Base-by-base conservation (phyloP, 2,113 vertebrate species). In the Pygoscelis antarcticus region DNA sequence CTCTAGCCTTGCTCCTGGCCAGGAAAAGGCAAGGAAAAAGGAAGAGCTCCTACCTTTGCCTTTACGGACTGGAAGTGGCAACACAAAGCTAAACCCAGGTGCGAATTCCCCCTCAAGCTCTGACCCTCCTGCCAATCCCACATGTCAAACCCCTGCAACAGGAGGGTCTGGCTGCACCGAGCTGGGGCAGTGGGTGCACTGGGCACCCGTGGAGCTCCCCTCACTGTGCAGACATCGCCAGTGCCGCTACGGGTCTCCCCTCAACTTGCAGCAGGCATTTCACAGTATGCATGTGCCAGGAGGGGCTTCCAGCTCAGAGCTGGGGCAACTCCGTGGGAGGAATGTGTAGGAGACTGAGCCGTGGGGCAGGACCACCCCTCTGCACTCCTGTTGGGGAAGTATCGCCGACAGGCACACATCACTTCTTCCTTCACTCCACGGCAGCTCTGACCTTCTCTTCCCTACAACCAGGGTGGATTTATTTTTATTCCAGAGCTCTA, bases 211-310 rank as follows among this genome's bases (percentile, higher is more conserved):
- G 29, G 38, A 64, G 42, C 42, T 78, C 36, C 42, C 36, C n/a
- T 44, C 16, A 6, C 44, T 10, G 30, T 15, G 36, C 46, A 52
- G 75, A 18, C 60, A 22, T 29, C 0, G 1, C 22, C 5, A 1
- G 44, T 8, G 8, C 60, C 0, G 4, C 2, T 2, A 46, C 4
- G 2, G 58, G 18, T 46, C 27, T 46, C 32, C 34, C 44, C 32
- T 18, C 44, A 38, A 32, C 40, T 25, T 46, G 11, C 34, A 66
- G 66, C 38, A n/a, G 52, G 25, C 19, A 4, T 47, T 60, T 68
- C 52, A 30, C 46, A 46, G 60, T 3, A 11, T 3, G 9, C 13
- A 2, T 4, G 20, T 46, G 60, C 68, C 19, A 11, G 52, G 52
- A 38, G 22, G 16, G 52, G 62, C 26, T 42, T 32, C 47, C 65